Percentiles rank a stretch among this genome's conserved stretches.
Evolutionary conservation across 2,797 vertebrate species (phyloP).

Genomic region (Corythornis leucogaster): DNA sequence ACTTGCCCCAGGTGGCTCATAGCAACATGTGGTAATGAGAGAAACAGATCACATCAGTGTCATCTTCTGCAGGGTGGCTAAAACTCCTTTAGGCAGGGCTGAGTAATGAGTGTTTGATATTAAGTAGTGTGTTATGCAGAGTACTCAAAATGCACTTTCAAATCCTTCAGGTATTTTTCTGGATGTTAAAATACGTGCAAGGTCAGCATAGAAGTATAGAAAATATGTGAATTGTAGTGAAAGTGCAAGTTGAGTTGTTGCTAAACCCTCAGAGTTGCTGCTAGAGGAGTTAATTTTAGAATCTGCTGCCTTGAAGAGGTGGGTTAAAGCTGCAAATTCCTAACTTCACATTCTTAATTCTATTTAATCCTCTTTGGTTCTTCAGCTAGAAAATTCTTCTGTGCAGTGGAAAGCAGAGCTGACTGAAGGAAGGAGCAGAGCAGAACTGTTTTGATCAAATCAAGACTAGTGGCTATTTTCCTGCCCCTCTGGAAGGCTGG

Average conservation of each 20-base stretch:
- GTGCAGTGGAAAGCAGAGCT: neutral
- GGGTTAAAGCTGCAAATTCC: neutral
- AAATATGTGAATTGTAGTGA: neutral
- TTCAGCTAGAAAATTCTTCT: neutral
- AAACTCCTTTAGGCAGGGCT: neutral
- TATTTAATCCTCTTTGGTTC: neutral
- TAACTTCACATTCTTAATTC: neutral
- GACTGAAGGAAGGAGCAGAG: neutral
- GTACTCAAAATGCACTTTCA: neutral
- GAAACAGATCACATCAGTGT: neutral
- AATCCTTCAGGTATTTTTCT: neutral
- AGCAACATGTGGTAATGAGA: neutral
- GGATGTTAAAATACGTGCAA: neutral
- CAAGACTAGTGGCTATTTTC: neutral
- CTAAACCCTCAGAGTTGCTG: neutral
- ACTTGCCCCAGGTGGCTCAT: neutral
- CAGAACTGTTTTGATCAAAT: neutral
- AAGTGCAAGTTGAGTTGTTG: neutral
- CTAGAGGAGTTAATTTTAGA: neutral
- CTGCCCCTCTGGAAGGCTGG: neutral
- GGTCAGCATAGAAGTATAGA: neutral
- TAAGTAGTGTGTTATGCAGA: neutral
- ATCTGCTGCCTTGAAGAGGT: neutral
- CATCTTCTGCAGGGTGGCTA: neutral
- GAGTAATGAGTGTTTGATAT: neutral